phyloP scores from a whole-genome alignment of 2,888 invertebrate species.

The Leuctra nigra region DNA sequence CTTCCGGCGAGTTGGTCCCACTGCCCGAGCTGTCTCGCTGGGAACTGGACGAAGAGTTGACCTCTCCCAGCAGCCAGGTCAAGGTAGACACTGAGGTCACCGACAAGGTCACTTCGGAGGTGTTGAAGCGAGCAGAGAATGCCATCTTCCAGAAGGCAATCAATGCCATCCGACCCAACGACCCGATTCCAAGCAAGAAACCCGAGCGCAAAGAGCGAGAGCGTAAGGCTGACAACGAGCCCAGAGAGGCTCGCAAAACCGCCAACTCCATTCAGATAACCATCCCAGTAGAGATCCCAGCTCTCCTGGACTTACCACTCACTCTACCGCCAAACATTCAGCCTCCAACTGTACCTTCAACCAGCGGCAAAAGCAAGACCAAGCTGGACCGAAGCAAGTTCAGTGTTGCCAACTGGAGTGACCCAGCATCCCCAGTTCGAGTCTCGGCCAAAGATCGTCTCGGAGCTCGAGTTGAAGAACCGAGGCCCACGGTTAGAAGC shows the following conservation, averaged over 20 bases:
- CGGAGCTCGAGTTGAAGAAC: conserved; percentile 65
- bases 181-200: conserved; percentile 35
- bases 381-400: conserved; percentile 36
- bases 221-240: conserved; percentile 22
- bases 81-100: conserved; percentile 39
- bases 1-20: conserved; percentile 55
- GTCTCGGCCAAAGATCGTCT: conserved; percentile 73
- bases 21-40: conserved; percentile 81
- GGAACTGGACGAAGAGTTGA: conserved; percentile 66
- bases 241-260: conserved; percentile 32
- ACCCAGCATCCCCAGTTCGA: conserved; percentile 49
- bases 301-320: conserved; percentile 22
- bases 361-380: conserved; percentile 21
- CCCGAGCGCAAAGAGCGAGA: background rate
- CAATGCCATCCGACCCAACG: conserved; percentile 55
- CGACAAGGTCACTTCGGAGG: conserved; percentile 69
- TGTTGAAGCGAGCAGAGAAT: conserved; percentile 85
- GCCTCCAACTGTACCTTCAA: no score
- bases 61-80: conserved; percentile 34
- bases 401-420: conserved; percentile 37
- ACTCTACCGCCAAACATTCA: conserved; percentile 3
- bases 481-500: no score
- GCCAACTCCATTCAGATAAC: conserved; percentile 34
- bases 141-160: conserved; percentile 86
- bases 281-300: conserved; percentile 23